Conservation (phyloP, 2,113 vertebrate genomes). For the Raja brachyura region DNA sequence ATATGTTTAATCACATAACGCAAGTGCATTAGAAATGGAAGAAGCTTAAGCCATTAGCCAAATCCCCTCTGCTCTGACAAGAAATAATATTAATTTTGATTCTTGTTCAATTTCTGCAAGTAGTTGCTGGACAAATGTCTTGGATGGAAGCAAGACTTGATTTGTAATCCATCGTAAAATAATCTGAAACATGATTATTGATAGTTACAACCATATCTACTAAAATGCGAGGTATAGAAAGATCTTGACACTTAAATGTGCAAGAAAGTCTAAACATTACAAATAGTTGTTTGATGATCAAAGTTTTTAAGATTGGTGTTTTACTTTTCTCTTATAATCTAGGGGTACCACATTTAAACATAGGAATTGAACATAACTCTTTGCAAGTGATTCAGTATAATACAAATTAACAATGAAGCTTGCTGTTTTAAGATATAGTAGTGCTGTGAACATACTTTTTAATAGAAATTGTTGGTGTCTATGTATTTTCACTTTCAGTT, state of each 20-base stretch:
- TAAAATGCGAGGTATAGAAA: background rate
- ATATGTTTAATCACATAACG: background rate
- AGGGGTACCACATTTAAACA: background rate
- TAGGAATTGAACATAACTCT: background rate
- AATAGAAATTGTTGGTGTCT: background rate
- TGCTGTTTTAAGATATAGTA: background rate
- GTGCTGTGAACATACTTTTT: background rate
- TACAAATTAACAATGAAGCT: background rate
- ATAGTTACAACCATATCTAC: background rate
- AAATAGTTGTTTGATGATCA: background rate
- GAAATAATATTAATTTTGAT: background rate
- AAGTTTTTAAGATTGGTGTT: no score
- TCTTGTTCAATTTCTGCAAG: background rate
- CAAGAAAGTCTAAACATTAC: background rate
- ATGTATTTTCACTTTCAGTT: constrained; percentile 39
- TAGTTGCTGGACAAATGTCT: background rate
- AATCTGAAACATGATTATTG: constrained; percentile 29
- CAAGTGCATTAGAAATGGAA: background rate
- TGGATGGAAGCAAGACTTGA: background rate
- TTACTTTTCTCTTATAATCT: background rate
- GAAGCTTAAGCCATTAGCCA: background rate
- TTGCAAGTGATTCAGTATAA: background rate
- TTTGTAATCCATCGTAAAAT: background rate
- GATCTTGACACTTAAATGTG: background rate
- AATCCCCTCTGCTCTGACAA: background rate